Conservation (phyloP, 35 echinoderm and acorn worm species). For the Ophioderma brevispina region DNA sequence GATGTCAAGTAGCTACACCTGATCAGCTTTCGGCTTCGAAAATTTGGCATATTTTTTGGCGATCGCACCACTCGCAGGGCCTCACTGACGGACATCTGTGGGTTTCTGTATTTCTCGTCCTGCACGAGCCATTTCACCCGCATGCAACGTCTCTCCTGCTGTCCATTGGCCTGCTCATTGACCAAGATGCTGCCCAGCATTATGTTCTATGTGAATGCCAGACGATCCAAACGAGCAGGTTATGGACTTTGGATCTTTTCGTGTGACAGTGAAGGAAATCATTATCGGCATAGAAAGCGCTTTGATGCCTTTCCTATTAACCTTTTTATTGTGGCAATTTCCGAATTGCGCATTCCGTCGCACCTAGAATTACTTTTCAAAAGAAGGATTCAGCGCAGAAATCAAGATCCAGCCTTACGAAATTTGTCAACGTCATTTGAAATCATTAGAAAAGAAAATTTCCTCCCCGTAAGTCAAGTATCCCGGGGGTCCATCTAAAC, state of each 20-base stretch:
- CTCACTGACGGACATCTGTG: constrained; percentile 91
- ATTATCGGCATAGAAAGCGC: constrained; percentile 89
- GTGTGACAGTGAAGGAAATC: constrained; percentile 75
- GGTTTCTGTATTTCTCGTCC: constrained; percentile 86
- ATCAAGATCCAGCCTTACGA: too few relatives aligned
- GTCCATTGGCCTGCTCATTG: constrained; percentile 70
- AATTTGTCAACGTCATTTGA: too few relatives aligned
- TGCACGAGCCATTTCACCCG: constrained; percentile 72
- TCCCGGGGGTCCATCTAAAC: too few relatives aligned
- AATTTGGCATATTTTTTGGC: constrained; percentile 65
- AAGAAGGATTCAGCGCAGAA: too few relatives aligned
- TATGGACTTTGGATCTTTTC: constrained; percentile 85
- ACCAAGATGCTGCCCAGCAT: constrained; percentile 92
- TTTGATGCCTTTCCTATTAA: constrained; percentile 84
- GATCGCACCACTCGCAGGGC: constrained; percentile 54
- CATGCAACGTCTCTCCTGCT: constrained; percentile 84
- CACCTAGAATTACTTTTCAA: too few relatives aligned
- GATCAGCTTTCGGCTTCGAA: constrained; percentile 60
- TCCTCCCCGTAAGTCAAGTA: too few relatives aligned
- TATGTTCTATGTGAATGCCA: constrained; percentile 95
- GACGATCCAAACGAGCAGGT: constrained; percentile 67
- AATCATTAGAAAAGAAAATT: too few relatives aligned
- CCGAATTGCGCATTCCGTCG: too few relatives aligned
- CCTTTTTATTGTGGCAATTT: constrained; percentile 77
- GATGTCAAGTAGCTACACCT: constrained; percentile 43